A percentile compares a stretch with the other conserved stretches of the same genome.
phyloP scores from a whole-genome alignment of 2,888 invertebrate species.

The Phasia obesa region DNA sequence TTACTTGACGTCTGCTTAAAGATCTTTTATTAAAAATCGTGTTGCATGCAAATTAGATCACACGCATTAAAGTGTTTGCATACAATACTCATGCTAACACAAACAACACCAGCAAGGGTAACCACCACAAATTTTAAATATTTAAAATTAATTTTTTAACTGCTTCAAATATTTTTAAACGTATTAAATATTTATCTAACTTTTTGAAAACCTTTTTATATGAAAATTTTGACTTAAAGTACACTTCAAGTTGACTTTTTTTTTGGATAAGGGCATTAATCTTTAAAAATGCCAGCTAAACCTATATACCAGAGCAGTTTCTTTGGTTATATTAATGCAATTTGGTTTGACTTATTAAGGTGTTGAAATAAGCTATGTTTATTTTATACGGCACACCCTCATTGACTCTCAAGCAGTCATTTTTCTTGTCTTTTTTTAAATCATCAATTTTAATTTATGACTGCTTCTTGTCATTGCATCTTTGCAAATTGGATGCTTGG shows the following conservation, averaged over 20 bases:
- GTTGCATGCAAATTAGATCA: conserved; percentile 80
- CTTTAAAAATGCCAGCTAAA: too few species aligned
- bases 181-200: too few species aligned
- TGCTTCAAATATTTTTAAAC: too few species aligned
- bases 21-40: conserved; percentile 80
- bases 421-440: conserved; percentile 19
- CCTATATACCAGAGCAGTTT: too few species aligned
- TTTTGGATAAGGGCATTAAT: too few species aligned
- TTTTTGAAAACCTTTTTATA: too few species aligned
- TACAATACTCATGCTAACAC: conserved; percentile 14
- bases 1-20: conserved; percentile 77
- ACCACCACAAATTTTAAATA: background rate
- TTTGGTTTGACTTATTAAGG: background rate
- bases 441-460: conserved; percentile 60
- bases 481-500: conserved; percentile 36
- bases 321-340: too few species aligned
- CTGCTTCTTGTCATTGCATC: conserved; percentile 51
- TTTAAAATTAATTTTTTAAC: background rate
- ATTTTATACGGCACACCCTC: background rate
- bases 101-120: conserved; percentile 9
- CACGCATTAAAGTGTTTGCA: conserved; percentile 58
- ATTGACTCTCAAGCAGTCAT: background rate
- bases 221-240: too few species aligned
- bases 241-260: too few species aligned
- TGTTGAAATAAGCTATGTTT: background rate